Conservation (phyloP, 1,140 invertebrate species). For the Sweltsa coloradensis region DNA sequence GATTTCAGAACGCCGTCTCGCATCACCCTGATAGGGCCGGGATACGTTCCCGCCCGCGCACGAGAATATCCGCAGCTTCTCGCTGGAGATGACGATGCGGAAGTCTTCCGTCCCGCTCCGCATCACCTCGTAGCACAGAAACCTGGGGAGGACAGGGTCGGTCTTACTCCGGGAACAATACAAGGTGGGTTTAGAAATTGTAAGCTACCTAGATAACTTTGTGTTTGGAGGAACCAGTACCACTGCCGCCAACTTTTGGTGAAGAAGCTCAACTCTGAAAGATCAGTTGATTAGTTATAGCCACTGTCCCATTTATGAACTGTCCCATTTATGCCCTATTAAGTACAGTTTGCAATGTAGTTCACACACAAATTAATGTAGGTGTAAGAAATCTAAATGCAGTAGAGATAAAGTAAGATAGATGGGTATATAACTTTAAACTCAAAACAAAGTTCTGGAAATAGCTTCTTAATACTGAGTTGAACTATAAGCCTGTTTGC, state of each 20-base stretch:
- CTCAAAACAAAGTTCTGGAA: neutral
- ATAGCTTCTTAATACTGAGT: no score
- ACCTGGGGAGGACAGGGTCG: slow-evolving; percentile 28
- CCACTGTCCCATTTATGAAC: no score
- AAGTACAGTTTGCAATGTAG: no score
- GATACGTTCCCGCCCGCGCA: no score
- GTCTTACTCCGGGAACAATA: neutral
- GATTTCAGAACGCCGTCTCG: slow-evolving; percentile 33
- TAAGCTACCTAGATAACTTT: neutral
- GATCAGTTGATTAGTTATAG: no score
- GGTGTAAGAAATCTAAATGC: no score
- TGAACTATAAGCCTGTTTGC: no score
- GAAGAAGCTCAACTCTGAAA: neutral
- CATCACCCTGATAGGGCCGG: slow-evolving; percentile 30
- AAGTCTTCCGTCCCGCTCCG: slow-evolving; percentile 55
- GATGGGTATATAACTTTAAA: neutral
- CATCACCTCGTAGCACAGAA: slow-evolving; percentile 72
- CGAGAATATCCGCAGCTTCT: slow-evolving; percentile 64
- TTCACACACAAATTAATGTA: no score
- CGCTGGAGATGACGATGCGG: slow-evolving; percentile 60
- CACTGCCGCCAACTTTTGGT: no score
- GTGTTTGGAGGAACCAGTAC: neutral
- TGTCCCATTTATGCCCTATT: slow-evolving; percentile 1
- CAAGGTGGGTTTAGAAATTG: slow-evolving; percentile 1
- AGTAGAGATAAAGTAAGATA: no score